Percentiles rank a stretch among this genome's conserved stretches.
phyloP scores from a whole-genome alignment of 1,140 invertebrate genomes.

The Stegodyphus mimosarum region DNA sequence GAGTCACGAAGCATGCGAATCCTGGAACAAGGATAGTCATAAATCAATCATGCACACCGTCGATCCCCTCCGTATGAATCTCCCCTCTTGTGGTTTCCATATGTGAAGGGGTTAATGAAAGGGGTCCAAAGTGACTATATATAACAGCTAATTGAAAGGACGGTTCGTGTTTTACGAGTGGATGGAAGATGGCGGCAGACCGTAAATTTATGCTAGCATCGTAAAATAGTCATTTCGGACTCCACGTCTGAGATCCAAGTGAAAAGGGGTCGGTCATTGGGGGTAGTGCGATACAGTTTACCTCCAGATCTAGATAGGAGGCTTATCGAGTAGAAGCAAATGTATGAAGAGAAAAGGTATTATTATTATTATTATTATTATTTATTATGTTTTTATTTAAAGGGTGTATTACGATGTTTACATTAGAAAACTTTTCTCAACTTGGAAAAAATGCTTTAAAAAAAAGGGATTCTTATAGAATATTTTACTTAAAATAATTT shows the following conservation, averaged over 20 bases:
- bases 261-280: background rate
- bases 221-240: slow-evolving; percentile 25
- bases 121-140: slow-evolving; percentile 26
- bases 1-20: background rate
- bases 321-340: too few relatives aligned
- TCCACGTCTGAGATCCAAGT: background rate
- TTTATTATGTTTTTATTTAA: too few relatives aligned
- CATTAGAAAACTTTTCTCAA: too few relatives aligned
- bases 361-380: too few relatives aligned
- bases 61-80: background rate
- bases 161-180: slow-evolving; percentile 43
- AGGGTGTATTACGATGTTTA: too few relatives aligned
- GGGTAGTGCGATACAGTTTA: too few relatives aligned
- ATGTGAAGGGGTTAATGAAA: slow-evolving; percentile 49
- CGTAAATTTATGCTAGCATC: slow-evolving; percentile 28
- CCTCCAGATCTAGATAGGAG: too few relatives aligned
- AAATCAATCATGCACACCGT: slow-evolving; percentile 14
- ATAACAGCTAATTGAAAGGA: slow-evolving; percentile 53
- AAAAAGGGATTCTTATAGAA: too few relatives aligned
- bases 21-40: background rate
- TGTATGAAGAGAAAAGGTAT: too few relatives aligned
- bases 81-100: too few relatives aligned
- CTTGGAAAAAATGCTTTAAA: too few relatives aligned
- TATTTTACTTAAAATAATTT: too few relatives aligned
- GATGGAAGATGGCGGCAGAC: background rate